phyloP scores from a whole-genome alignment of 2,113 vertebrate species.

The Candoia aspera region DNA sequence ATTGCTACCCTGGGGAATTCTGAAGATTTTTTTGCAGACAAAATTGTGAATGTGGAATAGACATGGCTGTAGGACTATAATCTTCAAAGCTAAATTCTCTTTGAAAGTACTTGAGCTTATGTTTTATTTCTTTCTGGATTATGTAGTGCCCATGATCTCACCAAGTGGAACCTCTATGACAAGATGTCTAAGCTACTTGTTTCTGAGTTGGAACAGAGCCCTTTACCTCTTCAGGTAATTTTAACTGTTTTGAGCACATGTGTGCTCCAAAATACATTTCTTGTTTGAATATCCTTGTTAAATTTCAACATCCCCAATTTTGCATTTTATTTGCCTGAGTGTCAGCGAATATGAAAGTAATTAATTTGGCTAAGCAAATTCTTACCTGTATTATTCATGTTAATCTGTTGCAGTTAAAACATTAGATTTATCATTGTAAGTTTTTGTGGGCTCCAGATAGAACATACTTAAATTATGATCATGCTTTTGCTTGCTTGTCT shows the following conservation, averaged over 20 bases:
- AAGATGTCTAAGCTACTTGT: slow-evolving; percentile 76
- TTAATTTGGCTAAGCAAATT: slow-evolving; percentile 23
- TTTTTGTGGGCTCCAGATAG: background rate
- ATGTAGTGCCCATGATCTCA: slow-evolving; percentile 84
- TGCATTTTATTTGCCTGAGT: rapidly evolving
- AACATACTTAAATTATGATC: slow-evolving; percentile 40
- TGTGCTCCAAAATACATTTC: slow-evolving; percentile 21
- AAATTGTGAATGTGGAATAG: background rate
- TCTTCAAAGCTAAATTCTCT: background rate
- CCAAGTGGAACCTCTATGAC: slow-evolving; percentile 78
- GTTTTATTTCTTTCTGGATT: slow-evolving; percentile 29
- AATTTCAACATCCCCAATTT: slow-evolving; percentile 4
- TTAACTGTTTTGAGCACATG: slow-evolving; percentile 21
- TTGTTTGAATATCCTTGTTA: rapidly evolving
- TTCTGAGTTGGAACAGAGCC: slow-evolving; percentile 64
- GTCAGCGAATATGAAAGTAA: background rate
- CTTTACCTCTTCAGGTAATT: slow-evolving; percentile 76
- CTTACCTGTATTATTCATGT: background rate
- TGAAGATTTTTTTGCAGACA: background rate
- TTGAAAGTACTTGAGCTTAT: background rate
- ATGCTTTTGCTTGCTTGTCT: slow-evolving; percentile 42
- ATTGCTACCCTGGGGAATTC: background rate
- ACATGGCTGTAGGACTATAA: background rate
- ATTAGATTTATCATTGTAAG: background rate
- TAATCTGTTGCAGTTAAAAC: background rate